Evolutionary conservation across 2,113 vertebrate genomes (phyloP), one percentile per base, ranked within the genome.

Genomic region (Cephalopholis sonnerati): DNA sequence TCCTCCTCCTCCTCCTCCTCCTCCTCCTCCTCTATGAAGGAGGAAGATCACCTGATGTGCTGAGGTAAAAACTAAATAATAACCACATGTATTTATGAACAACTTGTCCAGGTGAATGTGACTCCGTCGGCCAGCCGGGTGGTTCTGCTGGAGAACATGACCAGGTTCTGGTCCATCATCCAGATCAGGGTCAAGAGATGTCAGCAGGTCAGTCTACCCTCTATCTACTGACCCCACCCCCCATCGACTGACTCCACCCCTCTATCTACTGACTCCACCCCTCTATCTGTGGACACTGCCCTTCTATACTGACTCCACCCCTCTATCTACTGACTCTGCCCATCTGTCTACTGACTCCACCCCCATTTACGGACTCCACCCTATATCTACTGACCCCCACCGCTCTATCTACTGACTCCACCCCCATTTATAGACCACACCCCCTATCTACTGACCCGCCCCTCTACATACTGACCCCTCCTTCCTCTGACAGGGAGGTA

Each of bases 151-250:
- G 96, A 98, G 93, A 98, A 98, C 90, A 62, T 97, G 95, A 97
- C 70, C 46, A 95, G 96, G 46, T 98, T 97, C 93, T 99, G 98
- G 98, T 94, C 97, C n/a, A 15, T 99, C 82, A 93, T 99, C 88
- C 98, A 99, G 93, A 97, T 99, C 93, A 93, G 96, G n/a, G 94
- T 99, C 87, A 98, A 98, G 93, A 96, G 97, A 69, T 99, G 98
- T 91, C 98, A 98, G 89, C 98, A 99, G 98, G 98, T 99, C 20
- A 83, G 90, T 64, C 50, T 24, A 8, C 0, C 53, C 20, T 10
- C 9, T 48, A 17, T 12, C 0, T 44, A 44, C 39, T 39, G 8
- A 39, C 39, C 39, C 39, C n/a, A 17, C 48, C 22, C 10, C 0
- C 4, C 6, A 24, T 0, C 7, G 1, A 29, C 4, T 18, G 1